Conservation (phyloP, 2,113 vertebrate genomes). For the Heterocephalus glaber region DNA sequence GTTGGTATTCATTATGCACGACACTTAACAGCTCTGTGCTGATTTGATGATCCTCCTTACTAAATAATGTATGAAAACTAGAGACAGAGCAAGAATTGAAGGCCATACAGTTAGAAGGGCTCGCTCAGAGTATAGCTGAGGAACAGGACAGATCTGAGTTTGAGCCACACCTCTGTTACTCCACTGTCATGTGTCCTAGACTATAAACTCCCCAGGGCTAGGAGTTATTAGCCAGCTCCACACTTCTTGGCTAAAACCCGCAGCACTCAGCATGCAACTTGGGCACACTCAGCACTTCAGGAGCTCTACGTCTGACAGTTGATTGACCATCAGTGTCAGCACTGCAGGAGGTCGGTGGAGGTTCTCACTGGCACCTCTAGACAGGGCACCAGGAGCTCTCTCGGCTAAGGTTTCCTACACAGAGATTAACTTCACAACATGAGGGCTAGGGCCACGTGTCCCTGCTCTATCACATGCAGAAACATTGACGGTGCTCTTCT, state of each 20-base stretch:
- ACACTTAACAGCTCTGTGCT: constrained; percentile 52
- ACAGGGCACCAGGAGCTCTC: neutral
- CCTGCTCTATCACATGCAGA: neutral
- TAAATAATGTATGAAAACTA: constrained; percentile 61
- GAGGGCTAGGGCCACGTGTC: neutral
- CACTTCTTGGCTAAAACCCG: neutral
- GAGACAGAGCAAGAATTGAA: constrained; percentile 20
- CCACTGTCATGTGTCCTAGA: neutral
- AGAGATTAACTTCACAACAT: neutral
- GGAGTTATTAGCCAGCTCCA: neutral
- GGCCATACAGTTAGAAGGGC: neutral
- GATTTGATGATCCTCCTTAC: neutral
- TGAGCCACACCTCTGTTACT: neutral
- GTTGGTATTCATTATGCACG: constrained; percentile 64
- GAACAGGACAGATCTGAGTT: neutral
- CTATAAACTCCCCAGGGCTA: neutral
- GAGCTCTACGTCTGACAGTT: neutral
- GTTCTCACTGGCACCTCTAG: neutral
- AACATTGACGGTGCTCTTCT: neutral
- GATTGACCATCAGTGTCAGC: fast-evolving
- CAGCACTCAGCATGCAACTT: neutral
- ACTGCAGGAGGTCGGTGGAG: neutral
- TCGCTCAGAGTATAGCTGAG: neutral
- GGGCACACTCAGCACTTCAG: neutral
- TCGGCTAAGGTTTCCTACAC: neutral